phyloP scores from a whole-genome alignment of 2,113 vertebrate genomes.

The Plotosus lineatus region DNA sequence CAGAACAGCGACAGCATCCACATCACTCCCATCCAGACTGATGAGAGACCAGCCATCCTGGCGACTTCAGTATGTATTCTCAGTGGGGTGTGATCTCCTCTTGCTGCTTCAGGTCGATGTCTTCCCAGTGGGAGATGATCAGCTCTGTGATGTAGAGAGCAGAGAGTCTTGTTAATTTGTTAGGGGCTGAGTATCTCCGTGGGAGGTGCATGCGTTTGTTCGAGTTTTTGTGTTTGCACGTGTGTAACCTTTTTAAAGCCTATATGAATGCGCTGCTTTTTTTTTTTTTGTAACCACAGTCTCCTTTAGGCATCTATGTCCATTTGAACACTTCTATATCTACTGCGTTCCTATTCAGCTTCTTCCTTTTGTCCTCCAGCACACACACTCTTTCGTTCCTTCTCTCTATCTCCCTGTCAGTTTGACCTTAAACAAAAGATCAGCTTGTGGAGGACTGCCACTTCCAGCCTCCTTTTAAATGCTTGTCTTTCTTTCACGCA shows the following conservation, averaged over 20 bases:
- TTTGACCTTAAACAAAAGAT: conserved; percentile 58
- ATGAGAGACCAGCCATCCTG: conserved; percentile 59
- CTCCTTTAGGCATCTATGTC: conserved; percentile 41
- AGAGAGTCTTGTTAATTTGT: conserved; percentile 34
- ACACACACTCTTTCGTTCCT: conserved; percentile 35
- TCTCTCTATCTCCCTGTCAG: conserved; percentile 48
- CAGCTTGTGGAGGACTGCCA: conserved; percentile 46
- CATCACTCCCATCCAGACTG: conserved; percentile 68
- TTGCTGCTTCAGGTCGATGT: conserved; percentile 38
- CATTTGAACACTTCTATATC: conserved; percentile 42
- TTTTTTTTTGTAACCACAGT: conserved; percentile 34
- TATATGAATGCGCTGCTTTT: conserved; percentile 42
- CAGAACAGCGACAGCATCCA: conserved; percentile 70
- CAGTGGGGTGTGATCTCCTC: conserved; percentile 35
- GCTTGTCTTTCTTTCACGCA: conserved; percentile 46
- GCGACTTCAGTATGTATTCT: conserved; percentile 40
- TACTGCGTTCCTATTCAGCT: conserved; percentile 53
- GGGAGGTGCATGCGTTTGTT: conserved; percentile 42
- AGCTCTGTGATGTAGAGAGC: conserved; percentile 59
- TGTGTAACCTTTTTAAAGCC: conserved; percentile 43
- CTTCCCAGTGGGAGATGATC: conserved; percentile 59
- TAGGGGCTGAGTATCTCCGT: conserved; percentile 46
- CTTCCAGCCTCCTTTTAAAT: conserved; percentile 47
- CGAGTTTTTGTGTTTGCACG: conserved; percentile 37
- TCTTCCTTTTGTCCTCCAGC: conserved; percentile 48